Conservation (phyloP, 1,140 invertebrate species). For the Philotrypesis tridentata region DNA sequence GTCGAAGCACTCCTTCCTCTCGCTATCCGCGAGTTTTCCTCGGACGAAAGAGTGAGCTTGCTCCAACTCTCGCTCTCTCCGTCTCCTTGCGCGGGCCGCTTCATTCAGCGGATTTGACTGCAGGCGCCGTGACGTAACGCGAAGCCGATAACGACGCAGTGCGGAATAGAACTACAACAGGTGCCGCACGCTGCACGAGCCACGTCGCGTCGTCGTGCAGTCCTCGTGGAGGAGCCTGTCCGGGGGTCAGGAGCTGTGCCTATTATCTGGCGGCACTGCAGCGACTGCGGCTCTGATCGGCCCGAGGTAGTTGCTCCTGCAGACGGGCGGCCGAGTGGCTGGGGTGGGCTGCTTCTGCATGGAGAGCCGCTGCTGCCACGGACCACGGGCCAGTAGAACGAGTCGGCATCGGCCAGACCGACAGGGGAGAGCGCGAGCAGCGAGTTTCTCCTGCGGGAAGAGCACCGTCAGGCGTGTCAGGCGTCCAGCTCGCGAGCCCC, state of each 20-base stretch:
- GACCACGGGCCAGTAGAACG: conserved; percentile 1
- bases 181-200: not conserved
- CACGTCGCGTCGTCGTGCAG: not conserved
- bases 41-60: not conserved
- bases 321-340: not conserved
- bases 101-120: not conserved
- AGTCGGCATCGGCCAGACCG: conserved; percentile 2
- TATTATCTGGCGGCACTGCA: not conserved
- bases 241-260: conserved; percentile 30
- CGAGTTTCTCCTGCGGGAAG: no score
- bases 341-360: not conserved
- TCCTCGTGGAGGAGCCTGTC: not conserved
- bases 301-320: not conserved
- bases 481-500: not conserved
- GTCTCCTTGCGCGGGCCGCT: not conserved
- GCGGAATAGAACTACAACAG: not conserved
- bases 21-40: not conserved
- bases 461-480: no score
- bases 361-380: not conserved
- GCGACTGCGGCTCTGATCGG: not conserved
- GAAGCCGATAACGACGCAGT: not conserved
- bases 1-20: not conserved
- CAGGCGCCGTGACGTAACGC: not conserved
- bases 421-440: no score
- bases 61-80: conserved; percentile 3